Evolutionary conservation across 2,797 vertebrate species (phyloP).

Genomic region (Acrocephalus scirpaceus): DNA sequence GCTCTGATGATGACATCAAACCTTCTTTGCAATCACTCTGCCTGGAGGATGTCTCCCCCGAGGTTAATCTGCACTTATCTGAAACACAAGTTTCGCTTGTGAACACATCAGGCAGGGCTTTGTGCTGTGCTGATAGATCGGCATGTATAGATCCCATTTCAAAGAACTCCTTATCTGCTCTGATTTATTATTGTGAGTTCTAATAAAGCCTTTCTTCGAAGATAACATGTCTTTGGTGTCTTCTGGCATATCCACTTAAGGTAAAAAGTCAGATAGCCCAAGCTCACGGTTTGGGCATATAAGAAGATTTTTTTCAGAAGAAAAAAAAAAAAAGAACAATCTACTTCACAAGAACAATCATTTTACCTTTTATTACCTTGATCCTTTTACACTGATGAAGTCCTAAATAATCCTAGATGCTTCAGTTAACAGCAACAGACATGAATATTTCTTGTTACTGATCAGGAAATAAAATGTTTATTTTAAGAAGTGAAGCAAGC

Average conservation of each 20-base stretch:
- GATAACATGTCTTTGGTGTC: background rate
- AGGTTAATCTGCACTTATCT: background rate
- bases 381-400: background rate
- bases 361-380: background rate
- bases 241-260: background rate
- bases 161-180: slow-evolving; percentile 5
- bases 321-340: too few relatives aligned
- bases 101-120: background rate
- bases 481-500: background rate
- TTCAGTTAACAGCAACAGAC: background rate
- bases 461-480: background rate
- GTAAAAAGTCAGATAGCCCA: background rate
- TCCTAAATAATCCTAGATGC: background rate
- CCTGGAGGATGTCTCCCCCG: background rate
- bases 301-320: background rate
- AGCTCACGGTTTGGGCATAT: background rate
- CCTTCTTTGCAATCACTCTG: background rate
- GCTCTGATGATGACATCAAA: background rate
- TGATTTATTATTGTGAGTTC: slow-evolving; percentile 19
- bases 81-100: background rate
- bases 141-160: background rate
- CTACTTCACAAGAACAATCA: background rate
- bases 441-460: background rate
- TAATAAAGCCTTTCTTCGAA: background rate
- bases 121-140: background rate